phyloP scores from a whole-genome alignment of 2,113 vertebrate genomes.

The Lates calcarifer region DNA sequence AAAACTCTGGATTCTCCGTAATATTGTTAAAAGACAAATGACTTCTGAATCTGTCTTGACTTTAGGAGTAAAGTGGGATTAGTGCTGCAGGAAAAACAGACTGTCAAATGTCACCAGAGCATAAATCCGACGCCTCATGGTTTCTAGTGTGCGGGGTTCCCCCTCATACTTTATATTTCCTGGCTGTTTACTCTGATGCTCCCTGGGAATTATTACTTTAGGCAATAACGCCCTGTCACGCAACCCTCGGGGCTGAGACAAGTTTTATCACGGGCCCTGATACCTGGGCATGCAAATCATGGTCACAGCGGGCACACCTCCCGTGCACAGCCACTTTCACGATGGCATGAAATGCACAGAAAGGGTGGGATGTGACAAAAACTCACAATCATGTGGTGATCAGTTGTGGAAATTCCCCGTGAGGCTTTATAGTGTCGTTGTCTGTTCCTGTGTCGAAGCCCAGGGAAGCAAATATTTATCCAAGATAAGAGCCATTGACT shows the following conservation, averaged over 20 bases:
- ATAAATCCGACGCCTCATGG: conserved; percentile 19
- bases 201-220: conserved; percentile 71
- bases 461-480: conserved; percentile 80
- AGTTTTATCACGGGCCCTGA: conserved; percentile 66
- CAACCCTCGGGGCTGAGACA: conserved; percentile 70
- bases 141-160: conserved; percentile 63
- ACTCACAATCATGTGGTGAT: conserved; percentile 8
- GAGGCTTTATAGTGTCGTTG: conserved; percentile 45
- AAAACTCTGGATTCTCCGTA: neutral
- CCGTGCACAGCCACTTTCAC: neutral
- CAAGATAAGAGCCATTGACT: conserved; percentile 75
- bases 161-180: conserved; percentile 50
- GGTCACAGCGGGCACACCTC: conserved; percentile 3
- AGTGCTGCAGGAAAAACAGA: neutral
- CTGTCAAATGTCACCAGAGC: conserved; percentile 5
- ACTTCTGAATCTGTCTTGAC: neutral
- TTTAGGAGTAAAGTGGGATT: neutral
- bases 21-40: neutral
- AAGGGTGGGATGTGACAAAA: neutral
- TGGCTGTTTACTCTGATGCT: conserved; percentile 69
- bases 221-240: conserved; percentile 70
- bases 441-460: conserved; percentile 40
- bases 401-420: conserved; percentile 63
- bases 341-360: neutral
- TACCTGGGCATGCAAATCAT: conserved; percentile 39